Percentiles rank a stretch among this genome's conserved stretches.
Evolutionary conservation across 2,888 invertebrate genomes (phyloP).

Genomic region (Elysia crispata): DNA sequence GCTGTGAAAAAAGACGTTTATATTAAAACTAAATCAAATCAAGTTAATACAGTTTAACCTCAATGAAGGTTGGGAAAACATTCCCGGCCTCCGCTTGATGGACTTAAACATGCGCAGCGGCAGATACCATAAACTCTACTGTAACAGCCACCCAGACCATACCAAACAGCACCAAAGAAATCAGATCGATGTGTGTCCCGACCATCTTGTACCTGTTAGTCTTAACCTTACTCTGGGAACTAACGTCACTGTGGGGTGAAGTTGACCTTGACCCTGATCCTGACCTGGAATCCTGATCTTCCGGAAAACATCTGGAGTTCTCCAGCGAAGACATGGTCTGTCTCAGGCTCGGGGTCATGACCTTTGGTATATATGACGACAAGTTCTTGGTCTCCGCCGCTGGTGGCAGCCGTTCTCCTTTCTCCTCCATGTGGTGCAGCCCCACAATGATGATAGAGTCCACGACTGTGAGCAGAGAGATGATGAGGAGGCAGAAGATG

Average conservation of each 20-base stretch:
- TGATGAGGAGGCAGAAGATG: slow-evolving; percentile 24
- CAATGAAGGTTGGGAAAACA: too few species aligned
- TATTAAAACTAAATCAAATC: too few species aligned
- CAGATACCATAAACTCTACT: neutral
- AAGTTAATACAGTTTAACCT: too few species aligned
- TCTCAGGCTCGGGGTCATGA: too few species aligned
- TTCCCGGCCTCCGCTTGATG: too few species aligned
- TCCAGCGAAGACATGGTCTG: too few species aligned
- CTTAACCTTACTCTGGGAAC: neutral
- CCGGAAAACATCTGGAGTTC: too few species aligned
- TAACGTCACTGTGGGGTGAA: neutral
- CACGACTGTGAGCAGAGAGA: slow-evolving; percentile 29
- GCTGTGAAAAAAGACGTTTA: too few species aligned
- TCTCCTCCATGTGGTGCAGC: slow-evolving; percentile 24
- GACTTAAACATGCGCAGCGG: too few species aligned
- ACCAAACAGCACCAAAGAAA: slow-evolving; percentile 26
- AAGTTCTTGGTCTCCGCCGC: neutral
- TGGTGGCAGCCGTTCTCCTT: too few species aligned
- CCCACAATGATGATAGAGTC: slow-evolving; percentile 24
- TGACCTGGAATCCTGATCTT: neutral
- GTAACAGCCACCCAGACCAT: slow-evolving; percentile 22
- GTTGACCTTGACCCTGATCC: neutral
- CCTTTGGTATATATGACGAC: neutral
- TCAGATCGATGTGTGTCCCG: slow-evolving; percentile 30
- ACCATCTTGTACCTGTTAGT: slow-evolving; percentile 29